Base-by-base conservation (phyloP, 2,113 vertebrate species). In the Siphamia tubifer region DNA sequence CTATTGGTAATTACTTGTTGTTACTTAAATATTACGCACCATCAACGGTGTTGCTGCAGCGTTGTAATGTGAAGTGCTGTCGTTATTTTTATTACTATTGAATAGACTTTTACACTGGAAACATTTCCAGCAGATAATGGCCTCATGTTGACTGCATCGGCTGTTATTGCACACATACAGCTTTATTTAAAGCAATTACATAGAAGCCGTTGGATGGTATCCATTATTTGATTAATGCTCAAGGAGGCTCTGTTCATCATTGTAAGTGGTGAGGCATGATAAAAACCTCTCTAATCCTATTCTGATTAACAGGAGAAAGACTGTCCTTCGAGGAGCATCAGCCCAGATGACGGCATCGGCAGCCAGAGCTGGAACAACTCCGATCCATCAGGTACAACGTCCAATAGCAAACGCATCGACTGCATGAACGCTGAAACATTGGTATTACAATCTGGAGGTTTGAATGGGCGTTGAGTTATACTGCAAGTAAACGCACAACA, bases 331-430 rank as follows among this genome's bases (percentile, higher is more conserved):
- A 93, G 93, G 71, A 92, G 38, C 12, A 10, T 84, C 82, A 96
- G 95, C 75, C 93, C 89, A 62, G 96, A 97, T 25, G 95, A 96
- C 64, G 96, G 96, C 65, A 93, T 97, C 64, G 92, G 93, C 75
- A 96, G 94, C 34, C 91, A 93, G 81, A 94, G 89, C 90, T 93
- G 92, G 91, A 92, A 85, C 89, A 91, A 90, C 83, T 91, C 92
- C 4, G 74, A 94, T 69, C 94, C 93, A 51, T 89, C 96, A 94
- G 97, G 97, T 99, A 90, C 8, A 19, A n/a, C 19, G 13, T 30
- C 24, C n/a, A n/a, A 15, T 15, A 12, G 35, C 15, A 5, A 17
- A 15, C n/a, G 24, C n/a, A n/a, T n/a, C n/a, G n/a, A n/a, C n/a
- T n/a, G n/a, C n/a, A n/a, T n/a, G n/a, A n/a, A n/a, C n/a, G n/a